Evolutionary conservation across 2,113 vertebrate genomes (phyloP), one percentile per base, ranked within the genome.

Genomic region (Mormyrus iriodes): DNA sequence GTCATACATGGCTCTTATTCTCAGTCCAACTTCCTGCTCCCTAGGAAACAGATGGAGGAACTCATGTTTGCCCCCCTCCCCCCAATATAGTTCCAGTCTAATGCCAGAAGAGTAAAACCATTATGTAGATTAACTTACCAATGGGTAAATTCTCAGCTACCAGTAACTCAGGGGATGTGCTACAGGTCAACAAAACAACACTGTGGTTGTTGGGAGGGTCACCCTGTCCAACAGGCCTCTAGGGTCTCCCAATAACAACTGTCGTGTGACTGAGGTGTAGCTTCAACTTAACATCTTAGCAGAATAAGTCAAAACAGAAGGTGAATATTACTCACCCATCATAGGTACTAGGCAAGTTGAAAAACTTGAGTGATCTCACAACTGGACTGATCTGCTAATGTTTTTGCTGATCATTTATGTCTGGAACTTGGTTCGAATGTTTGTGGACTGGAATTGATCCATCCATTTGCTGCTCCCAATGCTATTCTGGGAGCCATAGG

Each of bases 11-110:
- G 35, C 17, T 19, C 73, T 35, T 79, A 79, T 79, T 79, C 73
- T 42, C 31, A 35, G 35, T 79, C 35, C 73, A 79, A 19, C 73
- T 39, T 79, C 73, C 73, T 79, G 73, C 73, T 79, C 73, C 73
- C 35, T 79, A 42, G 73, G 73, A 79, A 79, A 27, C 73, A 79
- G 73, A 79, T 79, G 73, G 73, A 79, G 73, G 73, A 79, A 42
- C 31, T 79, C 31, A 39, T 17, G 35, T 39, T 15, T 42, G 4
- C 0, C 24, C 58, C 58, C 8, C 3, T 31, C 31, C 3, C 24
- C 4, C 52, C 9, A 61, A 24, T 17, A 85, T 1, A 84, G 44
- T 3, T 48, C 13, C 8, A 21, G 82, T 84, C 44, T 39, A 31
- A 76, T 39, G 69, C 5, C 27, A 17, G 69, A 19, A 76, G 3